Percentiles rank a stretch among this genome's conserved stretches.
Evolutionary conservation across 2,888 invertebrate species (phyloP).

Genomic region (Yponomeuta plumbellus): DNA sequence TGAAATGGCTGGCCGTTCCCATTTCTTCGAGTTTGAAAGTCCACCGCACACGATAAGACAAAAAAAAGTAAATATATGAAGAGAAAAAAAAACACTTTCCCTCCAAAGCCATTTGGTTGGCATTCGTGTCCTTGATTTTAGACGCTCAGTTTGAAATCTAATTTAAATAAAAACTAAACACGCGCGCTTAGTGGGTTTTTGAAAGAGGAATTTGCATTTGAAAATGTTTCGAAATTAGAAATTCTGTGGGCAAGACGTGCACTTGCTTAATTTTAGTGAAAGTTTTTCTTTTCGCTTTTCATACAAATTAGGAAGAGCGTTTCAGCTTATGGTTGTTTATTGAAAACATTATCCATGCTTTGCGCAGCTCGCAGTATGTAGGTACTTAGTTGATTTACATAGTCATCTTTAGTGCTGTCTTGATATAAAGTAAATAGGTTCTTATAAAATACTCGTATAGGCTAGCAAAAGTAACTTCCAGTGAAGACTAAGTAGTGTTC

Average conservation of each 20-base stretch:
- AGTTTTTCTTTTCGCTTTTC: too few relatives aligned
- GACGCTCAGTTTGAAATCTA: constrained; percentile 19
- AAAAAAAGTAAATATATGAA: neutral
- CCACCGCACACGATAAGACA: constrained; percentile 27
- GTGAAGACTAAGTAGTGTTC: too few relatives aligned
- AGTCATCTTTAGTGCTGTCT: too few relatives aligned
- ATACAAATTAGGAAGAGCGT: too few relatives aligned
- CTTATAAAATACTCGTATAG: too few relatives aligned
- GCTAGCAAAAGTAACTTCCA: too few relatives aligned
- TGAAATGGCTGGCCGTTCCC: constrained; percentile 32
- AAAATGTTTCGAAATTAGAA: neutral
- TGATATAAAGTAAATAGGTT: too few relatives aligned
- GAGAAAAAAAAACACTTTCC: constrained; percentile 36
- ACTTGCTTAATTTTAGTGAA: neutral
- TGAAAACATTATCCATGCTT: too few relatives aligned
- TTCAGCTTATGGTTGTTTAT: too few relatives aligned
- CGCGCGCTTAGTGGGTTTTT: neutral
- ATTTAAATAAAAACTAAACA: constrained; percentile 3
- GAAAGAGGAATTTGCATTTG: constrained; percentile 11
- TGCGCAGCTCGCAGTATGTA: too few relatives aligned
- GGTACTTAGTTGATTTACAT: too few relatives aligned
- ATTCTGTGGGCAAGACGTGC: neutral
- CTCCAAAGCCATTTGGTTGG: constrained; percentile 38
- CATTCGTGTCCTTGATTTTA: constrained; percentile 40
- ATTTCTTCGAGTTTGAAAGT: constrained; percentile 56